Percentiles rank a stretch among this genome's conserved stretches.
These are phyloP conservation scores for Remorina albescens DNA, from an alignment of 2,797 vertebrate genomes.

Conservation along the genomic window DNA sequence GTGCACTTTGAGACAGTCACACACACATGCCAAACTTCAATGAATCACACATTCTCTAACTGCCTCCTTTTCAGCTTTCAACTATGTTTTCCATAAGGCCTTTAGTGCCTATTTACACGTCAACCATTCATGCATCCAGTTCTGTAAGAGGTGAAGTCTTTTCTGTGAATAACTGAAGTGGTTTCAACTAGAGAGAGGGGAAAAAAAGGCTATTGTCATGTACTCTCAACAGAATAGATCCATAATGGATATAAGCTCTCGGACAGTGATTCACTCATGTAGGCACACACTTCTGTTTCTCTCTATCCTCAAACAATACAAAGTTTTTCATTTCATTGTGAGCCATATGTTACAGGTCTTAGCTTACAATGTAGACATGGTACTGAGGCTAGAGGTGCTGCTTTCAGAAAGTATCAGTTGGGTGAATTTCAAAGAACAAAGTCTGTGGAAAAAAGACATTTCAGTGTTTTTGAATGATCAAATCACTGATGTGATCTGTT, in stretches of 20 bases:
- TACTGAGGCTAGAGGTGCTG: background rate
- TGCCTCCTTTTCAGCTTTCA: background rate
- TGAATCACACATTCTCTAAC: slow-evolving; percentile 1
- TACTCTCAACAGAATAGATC: background rate
- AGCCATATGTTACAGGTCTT: background rate
- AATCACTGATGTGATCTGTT: background rate
- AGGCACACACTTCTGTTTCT: background rate
- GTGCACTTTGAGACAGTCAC: background rate
- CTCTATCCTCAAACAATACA: slow-evolving; percentile 10
- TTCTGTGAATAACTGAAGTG: too few relatives aligned
- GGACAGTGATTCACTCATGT: background rate
- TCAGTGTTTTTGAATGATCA: background rate
- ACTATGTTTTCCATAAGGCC: background rate
- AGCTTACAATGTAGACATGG: slow-evolving; percentile 1
- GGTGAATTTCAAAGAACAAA: slow-evolving; percentile 17
- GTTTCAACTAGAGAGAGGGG: accelerated
- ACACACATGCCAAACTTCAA: background rate
- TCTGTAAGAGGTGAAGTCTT: background rate
- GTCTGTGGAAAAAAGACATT: background rate
- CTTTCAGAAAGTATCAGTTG: too few relatives aligned
- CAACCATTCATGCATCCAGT: background rate
- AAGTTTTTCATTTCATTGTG: background rate
- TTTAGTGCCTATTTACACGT: background rate
- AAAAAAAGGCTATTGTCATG: background rate
- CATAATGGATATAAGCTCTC: background rate